These are phyloP conservation scores for Invenusta paracnida DNA, from an alignment of 2,888 invertebrate genomes.

Conservation along the genomic window DNA sequence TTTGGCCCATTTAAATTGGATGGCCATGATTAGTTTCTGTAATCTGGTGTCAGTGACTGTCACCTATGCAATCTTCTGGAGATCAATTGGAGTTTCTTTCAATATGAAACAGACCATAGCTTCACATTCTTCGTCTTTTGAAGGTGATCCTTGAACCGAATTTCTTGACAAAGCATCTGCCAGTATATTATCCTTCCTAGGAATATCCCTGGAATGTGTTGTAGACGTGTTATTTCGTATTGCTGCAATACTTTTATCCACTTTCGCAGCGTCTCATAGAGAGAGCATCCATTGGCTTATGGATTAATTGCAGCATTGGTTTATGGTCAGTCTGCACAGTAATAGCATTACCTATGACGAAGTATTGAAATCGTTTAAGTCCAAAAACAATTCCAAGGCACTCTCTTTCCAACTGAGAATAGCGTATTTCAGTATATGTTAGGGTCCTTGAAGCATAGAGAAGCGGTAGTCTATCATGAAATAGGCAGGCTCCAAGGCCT, in stretches of 20 bases:
- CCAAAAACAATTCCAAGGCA: no score
- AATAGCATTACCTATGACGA: no score
- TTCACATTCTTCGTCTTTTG: background rate
- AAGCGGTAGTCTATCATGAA: background rate
- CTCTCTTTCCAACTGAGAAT: no score
- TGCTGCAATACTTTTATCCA: no score
- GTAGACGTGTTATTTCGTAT: no score
- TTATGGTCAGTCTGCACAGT: no score
- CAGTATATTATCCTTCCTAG: background rate
- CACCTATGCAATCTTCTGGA: background rate
- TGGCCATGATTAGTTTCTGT: background rate
- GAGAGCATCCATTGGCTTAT: no score
- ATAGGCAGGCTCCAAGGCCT: background rate
- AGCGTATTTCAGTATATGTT: background rate
- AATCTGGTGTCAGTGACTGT: background rate
- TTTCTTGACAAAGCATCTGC: background rate
- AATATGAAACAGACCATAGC: background rate
- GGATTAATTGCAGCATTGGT: no score
- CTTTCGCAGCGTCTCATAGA: no score
- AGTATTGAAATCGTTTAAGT: no score
- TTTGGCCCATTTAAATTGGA: background rate
- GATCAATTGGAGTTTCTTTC: background rate
- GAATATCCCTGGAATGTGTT: no score
- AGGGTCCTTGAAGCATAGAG: background rate
- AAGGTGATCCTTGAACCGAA: background rate